A percentile compares a stretch with the other conserved stretches of the same genome.
Conservation (phyloP, 2,113 vertebrate genomes). For the Centropus bengalensis region DNA sequence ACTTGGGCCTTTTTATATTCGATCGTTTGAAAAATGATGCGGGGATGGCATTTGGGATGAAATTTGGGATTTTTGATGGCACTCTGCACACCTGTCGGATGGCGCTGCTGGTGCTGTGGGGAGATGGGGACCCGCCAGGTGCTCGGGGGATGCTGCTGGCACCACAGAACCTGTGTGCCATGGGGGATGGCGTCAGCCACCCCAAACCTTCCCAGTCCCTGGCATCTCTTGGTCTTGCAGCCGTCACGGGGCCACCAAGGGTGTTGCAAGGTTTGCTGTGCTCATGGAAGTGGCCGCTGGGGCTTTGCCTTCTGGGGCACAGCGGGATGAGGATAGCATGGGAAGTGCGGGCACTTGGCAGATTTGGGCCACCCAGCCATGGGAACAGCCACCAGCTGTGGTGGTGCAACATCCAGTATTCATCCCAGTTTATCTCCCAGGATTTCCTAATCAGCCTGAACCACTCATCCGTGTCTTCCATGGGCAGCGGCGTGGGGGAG, state of each 20-base stretch:
- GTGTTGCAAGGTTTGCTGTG: background rate
- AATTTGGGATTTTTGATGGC: background rate
- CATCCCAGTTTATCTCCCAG: fast-evolving
- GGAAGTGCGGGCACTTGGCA: no score
- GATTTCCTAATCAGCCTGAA: background rate
- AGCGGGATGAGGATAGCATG: background rate
- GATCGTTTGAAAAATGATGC: conserved; percentile 31
- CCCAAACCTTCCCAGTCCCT: fast-evolving
- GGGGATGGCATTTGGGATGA: background rate
- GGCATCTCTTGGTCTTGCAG: background rate
- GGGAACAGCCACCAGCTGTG: background rate
- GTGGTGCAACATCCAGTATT: fast-evolving
- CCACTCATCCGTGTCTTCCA: background rate
- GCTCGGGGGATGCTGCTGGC: background rate
- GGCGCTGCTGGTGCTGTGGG: fast-evolving
- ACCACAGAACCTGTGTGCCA: fast-evolving
- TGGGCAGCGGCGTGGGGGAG: background rate
- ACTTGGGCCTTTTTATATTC: conserved; percentile 22
- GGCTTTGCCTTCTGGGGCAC: background rate
- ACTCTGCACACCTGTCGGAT: background rate
- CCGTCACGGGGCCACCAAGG: fast-evolving
- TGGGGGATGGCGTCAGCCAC: fast-evolving
- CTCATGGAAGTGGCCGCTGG: background rate
- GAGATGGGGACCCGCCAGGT: background rate
- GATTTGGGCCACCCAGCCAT: no score